Evolutionary conservation across 2,797 vertebrate genomes (phyloP).

Genomic region (Sebastes iracundus): DNA sequence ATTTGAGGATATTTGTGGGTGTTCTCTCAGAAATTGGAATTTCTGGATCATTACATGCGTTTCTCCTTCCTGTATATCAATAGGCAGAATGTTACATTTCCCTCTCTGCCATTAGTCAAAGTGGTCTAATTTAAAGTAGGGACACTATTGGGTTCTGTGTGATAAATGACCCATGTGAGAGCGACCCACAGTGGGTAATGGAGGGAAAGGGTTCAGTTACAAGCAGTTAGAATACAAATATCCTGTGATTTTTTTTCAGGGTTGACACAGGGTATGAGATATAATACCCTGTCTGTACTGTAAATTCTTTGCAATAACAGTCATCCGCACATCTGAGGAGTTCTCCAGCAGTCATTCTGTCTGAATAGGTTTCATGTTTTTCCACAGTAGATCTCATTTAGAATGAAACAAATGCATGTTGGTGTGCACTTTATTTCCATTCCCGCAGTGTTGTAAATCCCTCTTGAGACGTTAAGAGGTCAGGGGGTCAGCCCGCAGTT

Average conservation of each 20-base stretch:
- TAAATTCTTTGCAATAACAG: not conserved
- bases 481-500: not conserved
- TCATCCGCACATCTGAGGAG: not conserved
- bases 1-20: constrained; percentile 39
- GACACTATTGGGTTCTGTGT: constrained; percentile 64
- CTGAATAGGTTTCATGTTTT: not conserved
- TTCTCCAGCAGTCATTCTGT: not conserved
- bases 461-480: not conserved
- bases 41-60: constrained; percentile 65
- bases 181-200: constrained; percentile 57
- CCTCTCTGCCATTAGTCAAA: constrained; percentile 63
- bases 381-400: not conserved
- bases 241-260: constrained; percentile 9
- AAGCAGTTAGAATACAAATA: constrained; percentile 62
- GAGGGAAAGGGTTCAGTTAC: constrained; percentile 60
- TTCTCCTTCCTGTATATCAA: constrained; percentile 56
- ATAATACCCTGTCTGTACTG: not conserved
- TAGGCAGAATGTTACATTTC: constrained; percentile 49
- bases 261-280: constrained; percentile 2
- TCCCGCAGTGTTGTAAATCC: not conserved
- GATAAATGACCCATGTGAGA: constrained; percentile 68
- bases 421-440: not conserved
- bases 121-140: constrained; percentile 70
- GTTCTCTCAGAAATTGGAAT: constrained; percentile 36
- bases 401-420: not conserved